Evolutionary conservation across 2,113 vertebrate species (phyloP).

Genomic region (Cettia cetti): DNA sequence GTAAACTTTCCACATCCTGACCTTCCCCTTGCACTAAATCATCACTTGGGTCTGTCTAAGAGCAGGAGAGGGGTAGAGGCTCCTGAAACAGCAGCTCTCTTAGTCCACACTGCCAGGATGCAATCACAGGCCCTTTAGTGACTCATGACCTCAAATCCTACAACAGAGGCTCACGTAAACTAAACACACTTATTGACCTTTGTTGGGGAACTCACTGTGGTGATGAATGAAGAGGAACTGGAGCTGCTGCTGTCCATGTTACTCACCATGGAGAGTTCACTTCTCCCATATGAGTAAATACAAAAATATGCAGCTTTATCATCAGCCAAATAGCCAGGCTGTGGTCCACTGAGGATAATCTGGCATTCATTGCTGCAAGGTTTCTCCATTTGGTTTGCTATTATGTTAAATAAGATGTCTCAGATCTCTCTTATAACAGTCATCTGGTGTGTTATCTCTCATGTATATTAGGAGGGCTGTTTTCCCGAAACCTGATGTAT

Average conservation of each 20-base stretch:
- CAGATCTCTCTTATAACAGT: slow-evolving; percentile 10
- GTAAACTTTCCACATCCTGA: background rate
- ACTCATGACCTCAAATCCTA: background rate
- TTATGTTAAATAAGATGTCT: slow-evolving; percentile 40
- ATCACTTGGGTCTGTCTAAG: background rate
- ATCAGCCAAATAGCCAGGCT: slow-evolving; percentile 44
- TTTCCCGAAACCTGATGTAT: background rate
- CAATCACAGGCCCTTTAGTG: background rate
- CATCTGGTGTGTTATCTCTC: slow-evolving; percentile 43
- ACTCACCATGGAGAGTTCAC: slow-evolving; percentile 16
- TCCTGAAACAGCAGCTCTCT: background rate
- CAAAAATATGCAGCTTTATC: slow-evolving; percentile 36
- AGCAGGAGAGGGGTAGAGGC: background rate
- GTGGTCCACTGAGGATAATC: slow-evolving; percentile 36
- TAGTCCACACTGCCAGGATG: background rate
- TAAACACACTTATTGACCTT: background rate
- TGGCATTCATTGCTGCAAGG: slow-evolving; percentile 5
- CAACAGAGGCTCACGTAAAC: background rate
- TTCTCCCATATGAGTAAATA: slow-evolving; percentile 44
- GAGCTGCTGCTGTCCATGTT: background rate
- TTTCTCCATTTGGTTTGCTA: slow-evolving; percentile 25
- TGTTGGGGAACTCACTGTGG: background rate
- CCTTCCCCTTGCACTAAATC: background rate
- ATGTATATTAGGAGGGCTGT: background rate
- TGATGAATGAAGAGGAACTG: slow-evolving; percentile 32